A percentile compares a stretch with the other conserved stretches of the same genome.
phyloP scores from a whole-genome alignment of 92 coral and sea anemone genomes.

The Phenganax stokvisi region DNA sequence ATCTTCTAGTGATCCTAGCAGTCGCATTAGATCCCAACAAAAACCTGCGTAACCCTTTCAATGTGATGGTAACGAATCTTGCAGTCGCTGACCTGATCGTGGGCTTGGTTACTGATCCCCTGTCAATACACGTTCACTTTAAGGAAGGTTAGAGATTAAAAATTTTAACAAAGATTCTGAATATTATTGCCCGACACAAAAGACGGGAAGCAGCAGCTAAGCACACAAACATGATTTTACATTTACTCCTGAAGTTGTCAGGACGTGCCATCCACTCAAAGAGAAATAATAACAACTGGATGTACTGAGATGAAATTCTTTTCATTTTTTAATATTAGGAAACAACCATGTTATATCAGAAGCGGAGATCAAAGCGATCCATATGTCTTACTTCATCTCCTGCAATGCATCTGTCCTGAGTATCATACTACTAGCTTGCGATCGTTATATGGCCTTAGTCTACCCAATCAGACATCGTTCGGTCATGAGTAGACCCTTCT shows the following conservation, averaged over 20 bases:
- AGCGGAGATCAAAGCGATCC: conserved; percentile 62
- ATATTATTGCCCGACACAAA: too few relatives aligned
- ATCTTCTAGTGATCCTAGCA: conserved; percentile 71
- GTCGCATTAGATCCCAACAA: conserved; percentile 69
- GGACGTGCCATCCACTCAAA: too few relatives aligned
- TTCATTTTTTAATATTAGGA: background rate
- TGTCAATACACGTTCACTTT: conserved; percentile 64
- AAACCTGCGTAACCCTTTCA: conserved; percentile 69
- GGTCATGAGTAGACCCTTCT: conserved; percentile 4
- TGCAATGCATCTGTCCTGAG: conserved; percentile 88
- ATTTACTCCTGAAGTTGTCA: too few relatives aligned
- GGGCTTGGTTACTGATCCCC: conserved; percentile 92
- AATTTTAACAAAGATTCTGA: too few relatives aligned
- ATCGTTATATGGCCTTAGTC: conserved; percentile 81
- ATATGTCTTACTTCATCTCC: conserved; percentile 92
- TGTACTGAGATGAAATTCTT: too few relatives aligned
- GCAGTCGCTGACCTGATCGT: conserved; percentile 73
- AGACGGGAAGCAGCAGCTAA: too few relatives aligned
- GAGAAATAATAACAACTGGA: too few relatives aligned
- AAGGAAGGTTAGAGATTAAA: conserved; percentile 48
- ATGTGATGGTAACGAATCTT: conserved; percentile 63
- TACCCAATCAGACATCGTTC: conserved; percentile 51
- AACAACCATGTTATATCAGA: conserved; percentile 46
- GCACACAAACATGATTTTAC: too few relatives aligned
- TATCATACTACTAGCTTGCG: conserved; percentile 71